Evolutionary conservation across 2,888 invertebrate species (phyloP), one percentile per base, ranked within the genome.

Genomic region (Tetrapedia diversipes): DNA sequence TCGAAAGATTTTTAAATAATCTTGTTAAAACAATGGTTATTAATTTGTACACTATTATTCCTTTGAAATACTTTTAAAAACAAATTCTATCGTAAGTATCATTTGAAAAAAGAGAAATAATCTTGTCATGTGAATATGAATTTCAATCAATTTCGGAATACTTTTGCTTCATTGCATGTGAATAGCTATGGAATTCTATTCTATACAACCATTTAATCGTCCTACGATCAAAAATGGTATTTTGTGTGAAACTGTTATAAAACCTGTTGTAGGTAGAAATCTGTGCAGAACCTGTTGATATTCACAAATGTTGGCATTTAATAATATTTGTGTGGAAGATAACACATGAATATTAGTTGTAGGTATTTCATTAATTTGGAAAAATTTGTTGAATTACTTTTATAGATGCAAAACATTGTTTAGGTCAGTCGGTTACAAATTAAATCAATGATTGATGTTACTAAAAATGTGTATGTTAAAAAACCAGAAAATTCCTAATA

Each of bases 71-170:
- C n/a, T n/a, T n/a, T n/a, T n/a, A n/a, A n/a, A n/a, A n/a, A n/a
- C n/a, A n/a, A n/a, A n/a, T n/a, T n/a, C n/a, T n/a, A n/a, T n/a
- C n/a, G n/a, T n/a, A n/a, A n/a, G n/a, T n/a, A 37, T 10, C 34
- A 64, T 64, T 57, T 65, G 64, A 57, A 64, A 70, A 64, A 32
- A 57, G 39, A 56, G 22, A 19, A 37, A 29, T 49, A 65, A 57
- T 27, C 19, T 47, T 41, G 49, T 56, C 24, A 49, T 64, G 27
- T 32, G 39, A 32, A 54, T 49, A 56, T 49, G 54, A 70, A 56
- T 63, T 70, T 64, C 64, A 47, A 39, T n/a, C 64, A 64, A 70
- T 70, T 69, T 64, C 69, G 10, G 4, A 7, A 2, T 34, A 3
- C 32, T 37, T 27, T 32, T 24, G 39, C n/a, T 43, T 45, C 39